Base-by-base conservation (phyloP, 2,113 vertebrate genomes). In the Pristiophorus japonicus region DNA sequence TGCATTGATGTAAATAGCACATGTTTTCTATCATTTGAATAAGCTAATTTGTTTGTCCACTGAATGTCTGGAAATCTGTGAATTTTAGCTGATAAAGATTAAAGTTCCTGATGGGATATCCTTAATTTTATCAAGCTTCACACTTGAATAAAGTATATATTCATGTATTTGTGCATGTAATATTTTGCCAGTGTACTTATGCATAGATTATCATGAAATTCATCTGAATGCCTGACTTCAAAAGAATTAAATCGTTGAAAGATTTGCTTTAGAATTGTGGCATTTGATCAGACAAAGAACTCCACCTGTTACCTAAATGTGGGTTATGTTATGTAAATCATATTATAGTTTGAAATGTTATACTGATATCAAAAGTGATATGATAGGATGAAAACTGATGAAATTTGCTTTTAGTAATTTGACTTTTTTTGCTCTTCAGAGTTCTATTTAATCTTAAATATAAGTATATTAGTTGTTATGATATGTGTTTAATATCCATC, bases 361-460 rank as follows among this genome's bases (percentile, higher is more conserved):
- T 22, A 65, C 3, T 38, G 34, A 16, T 63, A 24, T 65, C 59
- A 63, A 62, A 62, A 62, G 30, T 62, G 87, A 75, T n/a, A 42
- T 81, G 75, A 38, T 34, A 38, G n/a, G 62, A 65, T 92, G 16
- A 92, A 92, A 92, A 65, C 59, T 92, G 34, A 62, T 92, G 88
- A 91, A 63, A 62, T 59, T 63, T 63, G 12, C 55, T 91, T 78
- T 92, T 63, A 62, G 47, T 63, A 92, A n/a, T 65, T 65, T 18
- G 59, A 59, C 27, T 92, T 88, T 27, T 59, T 63, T 92, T 92
- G 59, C 38, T 5, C 59, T 63, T 59, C 16, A 20, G 16, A n/a
- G 14, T 63, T 62, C 88, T 63, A 55, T 65, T 38, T 65, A 65
- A 92, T 92, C 38, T 92, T 63, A 59, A 91, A 12, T 90, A 14